Evolutionary conservation across 2,888 invertebrate genomes (phyloP).

Genomic region (Aphodius granarius): DNA sequence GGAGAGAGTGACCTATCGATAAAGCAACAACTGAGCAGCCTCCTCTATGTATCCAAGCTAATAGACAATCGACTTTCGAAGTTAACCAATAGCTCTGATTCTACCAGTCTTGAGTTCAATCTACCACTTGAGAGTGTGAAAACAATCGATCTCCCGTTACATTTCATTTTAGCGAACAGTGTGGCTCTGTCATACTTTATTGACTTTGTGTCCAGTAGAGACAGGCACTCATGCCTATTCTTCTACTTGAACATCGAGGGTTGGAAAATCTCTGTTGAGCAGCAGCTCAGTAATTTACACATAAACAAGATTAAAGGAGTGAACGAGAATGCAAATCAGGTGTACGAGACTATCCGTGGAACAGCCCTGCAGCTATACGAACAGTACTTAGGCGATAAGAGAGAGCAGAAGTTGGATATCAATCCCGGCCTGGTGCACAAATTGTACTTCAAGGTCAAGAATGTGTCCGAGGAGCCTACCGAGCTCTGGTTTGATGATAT

Average conservation of each 20-base stretch:
- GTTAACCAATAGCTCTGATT: conserved; percentile 44
- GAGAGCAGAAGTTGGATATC: conserved; percentile 63
- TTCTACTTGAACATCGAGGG: conserved; percentile 78
- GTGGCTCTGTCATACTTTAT: conserved; percentile 76
- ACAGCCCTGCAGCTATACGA: conserved; percentile 75
- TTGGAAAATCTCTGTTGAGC: conserved; percentile 71
- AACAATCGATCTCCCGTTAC: conserved; percentile 63
- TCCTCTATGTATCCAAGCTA: conserved; percentile 77
- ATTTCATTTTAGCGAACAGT: conserved; percentile 75
- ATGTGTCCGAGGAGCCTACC: conserved; percentile 60
- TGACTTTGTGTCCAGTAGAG: conserved; percentile 72
- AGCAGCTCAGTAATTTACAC: conserved; percentile 64
- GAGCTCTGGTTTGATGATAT: conserved; percentile 85
- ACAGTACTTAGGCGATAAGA: conserved; percentile 76
- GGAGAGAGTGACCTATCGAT: conserved; percentile 81
- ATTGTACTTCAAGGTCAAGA: conserved; percentile 63
- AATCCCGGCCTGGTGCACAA: conserved; percentile 64
- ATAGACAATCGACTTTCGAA: conserved; percentile 62
- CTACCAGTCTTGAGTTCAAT: conserved; percentile 19
- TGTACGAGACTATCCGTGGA: conserved; percentile 57
- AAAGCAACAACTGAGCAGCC: conserved; percentile 83
- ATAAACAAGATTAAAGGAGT: conserved; percentile 54
- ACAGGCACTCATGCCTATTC: conserved; percentile 72
- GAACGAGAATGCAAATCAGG: conserved; percentile 49
- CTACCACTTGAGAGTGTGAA: conserved; percentile 46